Base-by-base conservation (phyloP, 2,113 vertebrate species). In the Nanorana parkeri region DNA sequence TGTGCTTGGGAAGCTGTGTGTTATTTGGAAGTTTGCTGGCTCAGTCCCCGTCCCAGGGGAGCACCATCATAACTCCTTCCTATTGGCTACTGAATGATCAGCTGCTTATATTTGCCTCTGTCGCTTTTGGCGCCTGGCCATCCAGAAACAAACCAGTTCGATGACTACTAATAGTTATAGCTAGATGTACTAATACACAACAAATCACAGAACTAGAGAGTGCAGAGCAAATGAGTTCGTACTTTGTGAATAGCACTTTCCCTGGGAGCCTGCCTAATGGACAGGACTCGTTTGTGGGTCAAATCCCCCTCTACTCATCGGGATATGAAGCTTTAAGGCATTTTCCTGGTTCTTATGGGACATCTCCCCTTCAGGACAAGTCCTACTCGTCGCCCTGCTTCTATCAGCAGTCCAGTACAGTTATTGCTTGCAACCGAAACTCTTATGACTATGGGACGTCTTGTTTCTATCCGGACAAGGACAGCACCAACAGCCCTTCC, bases 111-210 rank as follows among this genome's bases (percentile, higher is more conserved):
- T 95, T 95, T 94, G 93, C 93, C 92, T 92, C 92, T 94, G 93
- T 94, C 93, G 93, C 93, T 94, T 94, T 95, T 95, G 94, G 93
- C 94, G 93, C 93, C 94, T 92, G 93, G 93, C 94, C 94, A 94
- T 94, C 93, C 93, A 94, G 94, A 95, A 95, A 95, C 94, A 95
- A 95, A 94, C 93, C 94, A 93, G 91, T 94, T 94, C 91, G 92
- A 94, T 93, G 93, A 94, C 93, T 94, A 92, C 94, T 94, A 95
- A 94, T 95, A 95, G 93, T 94, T 94, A 95, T 94, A 93, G 93
- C 93, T 93, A 94, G 93, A 94, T 94, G 93, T 94, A 94, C 94
- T 94, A 95, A 95, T 94, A 94, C 93, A 95, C 92, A 95, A 95
- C 93, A 95, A 95, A 94, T 95, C 94, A 94, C 91, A 89, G 92